A percentile compares a stretch with the other conserved stretches of the same genome.
Conservation (phyloP, 2,113 vertebrate species). For the Excalfactoria chinensis region DNA sequence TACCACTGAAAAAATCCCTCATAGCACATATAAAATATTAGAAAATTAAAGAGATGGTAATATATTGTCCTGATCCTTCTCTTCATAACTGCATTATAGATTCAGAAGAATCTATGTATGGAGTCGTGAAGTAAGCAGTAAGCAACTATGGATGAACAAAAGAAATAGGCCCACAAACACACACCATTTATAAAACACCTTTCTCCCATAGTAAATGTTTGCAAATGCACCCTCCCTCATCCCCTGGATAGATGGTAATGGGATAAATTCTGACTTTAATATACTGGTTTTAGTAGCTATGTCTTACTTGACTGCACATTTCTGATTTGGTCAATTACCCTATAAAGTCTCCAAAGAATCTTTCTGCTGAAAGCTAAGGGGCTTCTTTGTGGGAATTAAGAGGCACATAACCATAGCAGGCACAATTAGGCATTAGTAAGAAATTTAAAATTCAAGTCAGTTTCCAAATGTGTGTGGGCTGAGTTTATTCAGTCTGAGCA, state of each 20-base stretch:
- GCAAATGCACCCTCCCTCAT: background rate
- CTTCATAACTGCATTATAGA: background rate
- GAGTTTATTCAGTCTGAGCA: conserved; percentile 10
- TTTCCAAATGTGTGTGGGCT: background rate
- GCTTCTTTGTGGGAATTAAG: background rate
- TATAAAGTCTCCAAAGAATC: background rate
- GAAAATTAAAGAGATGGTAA: background rate
- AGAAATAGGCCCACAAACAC: background rate
- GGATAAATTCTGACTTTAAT: background rate
- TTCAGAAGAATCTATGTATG: background rate
- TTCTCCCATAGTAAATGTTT: background rate
- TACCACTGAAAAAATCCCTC: background rate
- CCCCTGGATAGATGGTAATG: background rate
- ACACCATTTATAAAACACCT: background rate
- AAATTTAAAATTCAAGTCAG: conserved; percentile 27
- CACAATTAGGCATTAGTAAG: background rate
- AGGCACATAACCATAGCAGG: background rate
- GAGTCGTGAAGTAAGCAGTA: background rate
- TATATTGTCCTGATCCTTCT: background rate
- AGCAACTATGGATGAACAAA: background rate
- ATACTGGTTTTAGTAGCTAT: background rate
- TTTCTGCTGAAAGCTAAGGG: conserved; percentile 6
- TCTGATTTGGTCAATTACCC: conserved; percentile 14
- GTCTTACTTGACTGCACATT: background rate
- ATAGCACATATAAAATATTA: background rate